Base-by-base conservation (phyloP, 1,140 invertebrate genomes). In the Lordiphosa stackelbergi region DNA sequence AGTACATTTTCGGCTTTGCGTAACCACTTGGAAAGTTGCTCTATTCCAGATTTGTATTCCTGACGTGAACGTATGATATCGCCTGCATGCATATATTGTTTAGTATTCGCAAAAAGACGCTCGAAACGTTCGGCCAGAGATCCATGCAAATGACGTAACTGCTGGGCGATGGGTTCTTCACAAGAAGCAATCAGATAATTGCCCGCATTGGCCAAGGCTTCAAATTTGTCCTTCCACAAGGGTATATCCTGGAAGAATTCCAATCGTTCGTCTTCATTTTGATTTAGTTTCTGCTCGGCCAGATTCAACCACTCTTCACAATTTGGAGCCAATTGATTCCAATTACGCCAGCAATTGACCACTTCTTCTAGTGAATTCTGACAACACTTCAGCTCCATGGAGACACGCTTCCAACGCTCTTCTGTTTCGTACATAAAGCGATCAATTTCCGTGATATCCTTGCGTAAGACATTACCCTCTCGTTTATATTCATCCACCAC, bases 171-270 rank as follows among this genome's bases (percentile, higher is more conserved):
- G 42, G 92, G 90, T 49, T 96, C 94, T 51, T 95, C 92, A 60
- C 94, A 96, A 0, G 95, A 96, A 3, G 95, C 95, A 24, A 95
- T 93, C 16, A 98, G 87, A 86, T 97, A 98, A 53, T 94, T 95
- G 4, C 94, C 95, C 0, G 95, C 93, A 57, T 97, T 95, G 6
- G 93, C 93, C 3, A 98, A 73, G 1, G 93, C 88, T 75, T 95
- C 92, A 70, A 95, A 93, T 84, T 94, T 96, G 71, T 98, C 95
- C 85, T 96, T 95, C 95, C 95, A 97, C 2, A 95, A 90, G 38
- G 92, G 93, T 13, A 98, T 92, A 72, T 98, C 95, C 88, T 96
- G 92, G 89, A 96, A 96, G 88, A 95, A 97, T 77, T 96, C 95
- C 89, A 97, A 92, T 84, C 91, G 92, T 42, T 95, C 92, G 53